Conservation (phyloP, 2,888 invertebrate genomes). For the Eutolmus rufibarbis region DNA sequence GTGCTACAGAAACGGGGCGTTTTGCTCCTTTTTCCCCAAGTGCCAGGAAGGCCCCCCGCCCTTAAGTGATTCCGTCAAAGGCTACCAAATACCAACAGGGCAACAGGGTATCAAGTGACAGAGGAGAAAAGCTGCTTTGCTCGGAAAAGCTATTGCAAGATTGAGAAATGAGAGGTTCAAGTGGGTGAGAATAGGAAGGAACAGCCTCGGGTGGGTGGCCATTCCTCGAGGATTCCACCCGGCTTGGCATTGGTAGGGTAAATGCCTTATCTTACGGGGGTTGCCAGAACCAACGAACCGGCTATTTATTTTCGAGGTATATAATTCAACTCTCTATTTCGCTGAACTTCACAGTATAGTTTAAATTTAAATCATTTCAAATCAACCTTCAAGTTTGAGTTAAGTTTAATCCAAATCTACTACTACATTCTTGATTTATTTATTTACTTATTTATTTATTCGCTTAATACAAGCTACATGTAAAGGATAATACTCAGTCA, state of each 20-base stretch:
- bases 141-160: neutral
- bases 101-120: slow-evolving; percentile 37
- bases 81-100: slow-evolving; percentile 20
- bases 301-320: too few species aligned
- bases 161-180: slow-evolving; percentile 28
- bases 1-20: neutral
- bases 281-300: neutral
- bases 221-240: neutral
- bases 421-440: too few species aligned
- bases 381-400: too few species aligned
- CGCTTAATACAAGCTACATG: too few species aligned
- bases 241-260: neutral
- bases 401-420: too few species aligned
- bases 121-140: slow-evolving; percentile 35
- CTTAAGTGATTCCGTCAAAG: slow-evolving; percentile 10
- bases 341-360: too few species aligned
- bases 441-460: too few species aligned
- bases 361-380: too few species aligned
- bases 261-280: neutral
- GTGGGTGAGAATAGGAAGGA: slow-evolving; percentile 31
- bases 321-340: too few species aligned
- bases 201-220: neutral
- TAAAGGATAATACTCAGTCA: too few species aligned
- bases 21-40: neutral
- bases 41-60: neutral